Conservation (phyloP, 2,113 vertebrate species). For the Quiscalus mexicanus region DNA sequence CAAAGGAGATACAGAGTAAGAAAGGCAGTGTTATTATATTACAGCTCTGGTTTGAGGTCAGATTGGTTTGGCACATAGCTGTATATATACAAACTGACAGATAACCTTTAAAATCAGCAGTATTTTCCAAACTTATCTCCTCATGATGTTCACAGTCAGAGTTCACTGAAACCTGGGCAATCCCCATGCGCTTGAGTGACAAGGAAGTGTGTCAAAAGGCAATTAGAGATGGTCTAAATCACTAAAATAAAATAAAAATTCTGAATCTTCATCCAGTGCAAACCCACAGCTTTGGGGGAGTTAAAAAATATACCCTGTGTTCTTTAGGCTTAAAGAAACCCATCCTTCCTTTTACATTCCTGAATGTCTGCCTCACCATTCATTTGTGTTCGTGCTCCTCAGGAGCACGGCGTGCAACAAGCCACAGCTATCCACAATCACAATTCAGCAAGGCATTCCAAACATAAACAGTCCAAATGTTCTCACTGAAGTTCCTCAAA, state of each 20-base stretch:
- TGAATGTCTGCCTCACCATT: background rate
- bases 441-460: background rate
- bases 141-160: background rate
- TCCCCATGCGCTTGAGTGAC: background rate
- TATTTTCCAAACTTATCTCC: constrained; percentile 41
- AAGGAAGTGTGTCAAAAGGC: background rate
- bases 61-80: background rate
- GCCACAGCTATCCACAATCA: background rate
- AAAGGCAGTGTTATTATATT: background rate
- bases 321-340: background rate
- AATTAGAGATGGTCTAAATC: background rate
- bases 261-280: background rate
- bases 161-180: constrained; percentile 19
- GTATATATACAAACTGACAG: constrained; percentile 43
- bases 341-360: background rate
- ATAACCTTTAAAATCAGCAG: constrained; percentile 54
- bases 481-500: background rate
- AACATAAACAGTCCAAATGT: background rate
- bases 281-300: background rate
- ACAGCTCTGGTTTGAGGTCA: constrained; percentile 23
- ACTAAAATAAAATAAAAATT: background rate
- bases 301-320: background rate
- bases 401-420: background rate
- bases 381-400: background rate
- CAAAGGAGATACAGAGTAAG: background rate